Conservation (phyloP, 2,888 invertebrate genomes). For the Dastarcus helophoroides region DNA sequence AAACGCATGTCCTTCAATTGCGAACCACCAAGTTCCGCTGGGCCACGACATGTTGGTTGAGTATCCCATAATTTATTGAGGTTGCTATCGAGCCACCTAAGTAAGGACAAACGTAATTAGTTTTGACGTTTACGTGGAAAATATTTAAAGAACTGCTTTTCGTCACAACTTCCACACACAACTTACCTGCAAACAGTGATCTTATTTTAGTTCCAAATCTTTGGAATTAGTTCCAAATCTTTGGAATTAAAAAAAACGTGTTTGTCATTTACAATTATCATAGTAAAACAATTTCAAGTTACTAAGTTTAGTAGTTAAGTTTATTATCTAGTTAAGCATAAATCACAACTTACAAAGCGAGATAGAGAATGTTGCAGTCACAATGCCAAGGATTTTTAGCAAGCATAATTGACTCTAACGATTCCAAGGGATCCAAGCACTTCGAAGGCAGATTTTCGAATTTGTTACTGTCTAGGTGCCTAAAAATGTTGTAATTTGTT, state of each 20-base stretch:
- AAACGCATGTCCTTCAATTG: slow-evolving; percentile 57
- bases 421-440: slow-evolving; percentile 50
- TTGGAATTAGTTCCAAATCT: neutral
- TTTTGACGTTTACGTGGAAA: too few species aligned
- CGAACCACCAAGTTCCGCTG: slow-evolving; percentile 58
- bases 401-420: slow-evolving; percentile 54
- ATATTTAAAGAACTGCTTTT: too few species aligned
- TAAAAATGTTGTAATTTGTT: slow-evolving; percentile 39
- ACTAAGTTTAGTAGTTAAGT: too few species aligned
- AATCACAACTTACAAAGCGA: slow-evolving; percentile 62
- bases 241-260: neutral
- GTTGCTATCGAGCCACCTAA: slow-evolving; percentile 56
- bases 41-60: slow-evolving; percentile 59
- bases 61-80: slow-evolving; percentile 58
- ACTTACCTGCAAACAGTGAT: too few species aligned
- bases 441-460: slow-evolving; percentile 57
- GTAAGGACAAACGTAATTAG: too few species aligned
- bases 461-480: slow-evolving; percentile 65
- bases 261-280: neutral
- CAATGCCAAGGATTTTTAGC: slow-evolving; percentile 75
- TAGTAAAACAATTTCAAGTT: too few species aligned
- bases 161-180: too few species aligned
- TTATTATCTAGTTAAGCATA: too few species aligned
- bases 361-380: slow-evolving; percentile 61
- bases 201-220: too few species aligned